phyloP scores from a whole-genome alignment of 2,797 vertebrate genomes.

The Echeneis naucrates region DNA sequence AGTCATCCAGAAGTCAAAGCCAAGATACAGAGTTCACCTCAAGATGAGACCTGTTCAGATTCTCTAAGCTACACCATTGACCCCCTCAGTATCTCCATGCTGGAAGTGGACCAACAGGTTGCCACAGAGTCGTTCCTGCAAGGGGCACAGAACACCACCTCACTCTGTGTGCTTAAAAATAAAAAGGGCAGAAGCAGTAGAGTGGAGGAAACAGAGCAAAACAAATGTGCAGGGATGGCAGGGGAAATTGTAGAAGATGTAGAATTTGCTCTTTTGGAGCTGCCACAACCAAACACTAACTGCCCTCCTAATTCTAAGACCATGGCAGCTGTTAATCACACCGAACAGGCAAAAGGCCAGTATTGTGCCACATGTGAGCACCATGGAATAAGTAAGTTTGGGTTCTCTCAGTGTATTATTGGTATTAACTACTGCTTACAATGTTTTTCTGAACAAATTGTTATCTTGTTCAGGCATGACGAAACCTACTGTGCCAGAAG shows the following conservation, averaged over 20 bases:
- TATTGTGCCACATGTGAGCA: not conserved
- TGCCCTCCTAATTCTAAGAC: conserved; percentile 5
- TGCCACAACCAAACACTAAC: conserved; percentile 19
- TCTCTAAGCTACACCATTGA: conserved; percentile 56
- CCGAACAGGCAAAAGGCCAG: conserved; percentile 3
- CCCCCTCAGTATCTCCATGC: conserved; percentile 76
- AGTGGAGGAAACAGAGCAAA: not conserved
- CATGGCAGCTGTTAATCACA: conserved; percentile 10
- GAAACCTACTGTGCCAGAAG: conserved; percentile 22
- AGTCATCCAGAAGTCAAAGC: conserved; percentile 8
- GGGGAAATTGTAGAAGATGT: not conserved
- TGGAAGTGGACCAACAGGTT: conserved; percentile 56
- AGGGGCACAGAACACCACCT: conserved; percentile 19
- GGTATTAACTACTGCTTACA: not conserved
- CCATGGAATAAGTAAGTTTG: conserved; percentile 44
- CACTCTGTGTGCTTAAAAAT: not conserved
- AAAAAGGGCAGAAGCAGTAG: not conserved
- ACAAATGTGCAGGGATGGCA: not conserved
- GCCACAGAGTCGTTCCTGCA: conserved; percentile 47
- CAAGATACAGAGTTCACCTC: conserved; percentile 29
- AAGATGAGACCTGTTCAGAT: conserved; percentile 31
- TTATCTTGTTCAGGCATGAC: conserved; percentile 45
- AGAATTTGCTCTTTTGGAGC: conserved; percentile 24
- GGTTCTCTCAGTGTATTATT: not conserved
- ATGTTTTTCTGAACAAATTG: not conserved